Base-by-base conservation (phyloP, 2,888 invertebrate genomes). In the Pinctada fucata region DNA sequence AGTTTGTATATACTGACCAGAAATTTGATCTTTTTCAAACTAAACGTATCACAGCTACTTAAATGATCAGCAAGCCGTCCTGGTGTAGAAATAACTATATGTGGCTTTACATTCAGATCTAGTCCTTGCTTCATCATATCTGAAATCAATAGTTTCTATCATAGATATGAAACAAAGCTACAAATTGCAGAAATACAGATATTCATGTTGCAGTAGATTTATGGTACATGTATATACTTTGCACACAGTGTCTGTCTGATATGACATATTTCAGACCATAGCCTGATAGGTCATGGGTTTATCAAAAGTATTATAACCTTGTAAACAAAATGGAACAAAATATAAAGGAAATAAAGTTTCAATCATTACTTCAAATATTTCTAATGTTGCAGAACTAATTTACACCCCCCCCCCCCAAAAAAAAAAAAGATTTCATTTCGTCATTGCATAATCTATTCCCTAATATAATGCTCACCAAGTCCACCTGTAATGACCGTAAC, bases 21-120 rank as follows among this genome's bases (percentile, higher is more conserved):
- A 85, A 91, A 93, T 79, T 88, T 90, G 13, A 93, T 90, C 81
- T 88, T 90, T 75, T 88, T 90, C 48, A 93, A 83, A 72, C 89
- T 91, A 80, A 93, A 91, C 52, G 92, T 91, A 81, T 93, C 92
- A 82, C 97, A 97, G 86, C 97, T 97, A 75, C 96, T 95, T 8
- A 99, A 94, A 91, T 98, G 98, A 93, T 99, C 99, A 0, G 97
- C 97, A 64, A 99, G 93, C 31, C 99, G 92, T 1, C 99, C 99
- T 0, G 99, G 99, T 92, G 99, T 99, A 0, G 99, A 97, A 0
- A 99, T 96, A 1, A 99, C 96, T 86, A 99, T 95, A 92, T 99
- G 99, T 0, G 99, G 99, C 75, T 95, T 94, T 83, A 95, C 95
- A 10, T 96, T 94, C 45, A 99, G 93, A 88, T 97, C 96, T 87